Base-by-base conservation (phyloP, 2,797 vertebrate genomes). In the Girardinus metallicus region DNA sequence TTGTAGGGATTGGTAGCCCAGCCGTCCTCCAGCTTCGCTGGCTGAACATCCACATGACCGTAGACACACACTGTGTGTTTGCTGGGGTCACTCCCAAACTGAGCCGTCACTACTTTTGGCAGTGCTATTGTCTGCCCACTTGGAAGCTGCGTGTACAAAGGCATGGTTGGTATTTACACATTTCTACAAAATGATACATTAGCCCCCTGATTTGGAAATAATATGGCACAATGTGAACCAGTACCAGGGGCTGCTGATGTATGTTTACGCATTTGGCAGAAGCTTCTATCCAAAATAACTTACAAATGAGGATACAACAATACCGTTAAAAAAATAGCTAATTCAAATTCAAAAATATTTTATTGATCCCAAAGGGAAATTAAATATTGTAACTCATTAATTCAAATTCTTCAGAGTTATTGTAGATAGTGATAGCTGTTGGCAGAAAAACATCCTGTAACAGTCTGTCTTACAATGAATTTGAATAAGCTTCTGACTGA, bases 31-130 rank as follows among this genome's bases (percentile, higher is more conserved):
- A 87, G 91, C 78, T 94, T 95, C 0, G 96, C 96, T 0, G 96
- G 96, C 83, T 97, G 96, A 53, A 97, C 95, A 0, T 97, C 96
- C 85, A 96, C 93, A 0, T 97, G 96, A 16, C 96, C 96, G 1
- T 97, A 97, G 16, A 96, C 79, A 80, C 96, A 96, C 70, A 97
- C 92, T 0, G 95, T 96, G 82, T 83, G 76, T 84, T 96, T 97
- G 77, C 43, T 86, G 23, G 91, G 62, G 79, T 96, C 95, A 1
- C 73, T 94, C 51, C 96, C 96, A 76, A 97, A 95, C 82, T 92
- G 89, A 76, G 95, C 96, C 0, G 94, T 95, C 77, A 95, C 96
- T 78, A 97, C 96, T 85, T 95, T 95, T 31, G 96, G 96, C 71
- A 97, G 73, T 1, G 88, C 88, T 23, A 97, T 16, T 0, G 4